Base-by-base conservation (phyloP, 2,888 invertebrate genomes). In the Drosophila diplacantha region DNA sequence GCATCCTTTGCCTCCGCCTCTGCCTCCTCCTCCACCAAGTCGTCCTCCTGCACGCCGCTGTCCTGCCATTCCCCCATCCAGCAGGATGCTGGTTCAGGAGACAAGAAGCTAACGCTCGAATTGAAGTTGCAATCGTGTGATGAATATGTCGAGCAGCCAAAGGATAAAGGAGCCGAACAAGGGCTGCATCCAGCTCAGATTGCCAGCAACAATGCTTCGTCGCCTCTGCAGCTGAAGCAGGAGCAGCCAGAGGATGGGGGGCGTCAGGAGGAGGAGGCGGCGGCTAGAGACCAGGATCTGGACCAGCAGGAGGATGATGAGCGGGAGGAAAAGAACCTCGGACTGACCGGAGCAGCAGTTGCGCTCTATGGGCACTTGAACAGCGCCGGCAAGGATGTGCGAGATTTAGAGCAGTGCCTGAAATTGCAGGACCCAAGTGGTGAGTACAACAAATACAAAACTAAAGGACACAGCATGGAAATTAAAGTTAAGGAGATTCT, bases 371-470 rank as follows among this genome's bases (percentile, higher is more conserved):
- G 72, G 32, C 84, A 68, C 57, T 69, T 72, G 18, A 70, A 60
- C 69, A 79, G 73, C 69, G 73, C 72, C 67, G 64, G 63, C 54
- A 77, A 83, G 79, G 71, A 84, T 66, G 76, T 66, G 41, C 69
- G 47, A 47, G 69, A 74, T n/a, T 54, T 79, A 55, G 65, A 77
- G 59, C 77, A 80, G 8, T 69, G 82, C 46, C 59, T 83, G 52
- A 79, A 79, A 59, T 54, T 79, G 54, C 69, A 69, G 53, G 34
- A 63, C 5, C 69, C 51, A 65, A 81, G 60, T 47, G 84, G 84
- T 83, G 31, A 75, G 75, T 59, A 24, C 14, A 43, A 16, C 7
- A 32, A 16, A 34, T 1, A 24, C 24, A 18, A 11, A 34, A 29
- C 41, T 16, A 44, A 44, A 44, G 29, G 18, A 44, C 18, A 18